phyloP scores from a whole-genome alignment of 2,113 vertebrate species.

The Turnix velox region DNA sequence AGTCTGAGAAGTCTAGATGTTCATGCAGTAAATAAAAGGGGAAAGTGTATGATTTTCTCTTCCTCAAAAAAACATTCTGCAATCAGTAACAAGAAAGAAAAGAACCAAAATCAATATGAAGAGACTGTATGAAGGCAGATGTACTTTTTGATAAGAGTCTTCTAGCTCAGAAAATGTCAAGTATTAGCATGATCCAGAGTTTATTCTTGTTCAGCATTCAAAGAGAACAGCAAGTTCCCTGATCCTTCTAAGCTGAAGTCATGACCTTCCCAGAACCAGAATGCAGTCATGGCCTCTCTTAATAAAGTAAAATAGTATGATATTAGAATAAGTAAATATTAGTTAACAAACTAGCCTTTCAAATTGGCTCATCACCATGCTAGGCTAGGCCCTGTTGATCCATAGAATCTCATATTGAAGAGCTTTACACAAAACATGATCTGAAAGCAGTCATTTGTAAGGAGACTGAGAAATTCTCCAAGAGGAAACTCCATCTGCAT shows the following conservation, averaged over 20 bases:
- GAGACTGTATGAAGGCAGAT: conserved; percentile 33
- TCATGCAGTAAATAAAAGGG: neutral
- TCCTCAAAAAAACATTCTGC: conserved; percentile 54
- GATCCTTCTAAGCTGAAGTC: neutral
- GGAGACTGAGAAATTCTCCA: neutral
- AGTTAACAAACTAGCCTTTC: neutral
- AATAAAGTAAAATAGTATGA: neutral
- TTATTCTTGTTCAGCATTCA: neutral
- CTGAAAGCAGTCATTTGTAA: neutral
- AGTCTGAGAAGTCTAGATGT: conserved; percentile 22
- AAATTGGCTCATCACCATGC: neutral
- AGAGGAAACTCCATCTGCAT: neutral
- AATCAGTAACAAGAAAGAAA: conserved; percentile 40
- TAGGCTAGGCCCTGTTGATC: accelerated
- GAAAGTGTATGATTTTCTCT: neutral
- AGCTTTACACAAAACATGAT: neutral
- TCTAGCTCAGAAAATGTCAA: conserved; percentile 50
- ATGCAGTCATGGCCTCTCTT: neutral
- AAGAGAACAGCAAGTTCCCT: neutral
- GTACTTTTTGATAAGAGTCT: conserved; percentile 19
- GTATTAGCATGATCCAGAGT: neutral
- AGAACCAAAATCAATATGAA: conserved; percentile 39
- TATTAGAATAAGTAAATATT: neutral
- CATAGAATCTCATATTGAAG: neutral
- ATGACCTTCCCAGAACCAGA: neutral